A percentile compares a stretch with the other conserved stretches of the same genome.
Conservation (phyloP, 2,888 invertebrate species). For the Cremastinae sp. region DNA sequence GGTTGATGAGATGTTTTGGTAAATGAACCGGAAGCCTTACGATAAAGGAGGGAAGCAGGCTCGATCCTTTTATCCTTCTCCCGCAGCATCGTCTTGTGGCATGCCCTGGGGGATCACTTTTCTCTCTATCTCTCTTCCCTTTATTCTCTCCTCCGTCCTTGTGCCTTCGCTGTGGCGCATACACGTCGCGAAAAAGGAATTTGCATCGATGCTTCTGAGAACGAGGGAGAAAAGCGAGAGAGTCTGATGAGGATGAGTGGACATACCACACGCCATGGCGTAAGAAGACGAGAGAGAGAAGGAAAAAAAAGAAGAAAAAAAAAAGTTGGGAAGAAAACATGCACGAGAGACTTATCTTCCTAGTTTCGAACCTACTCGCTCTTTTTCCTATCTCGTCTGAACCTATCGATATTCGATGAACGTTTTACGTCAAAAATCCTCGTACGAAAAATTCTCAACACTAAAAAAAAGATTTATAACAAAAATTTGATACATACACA, state of each 20-base stretch:
- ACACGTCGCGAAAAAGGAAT: slow-evolving; percentile 34
- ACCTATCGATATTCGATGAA: too few relatives aligned
- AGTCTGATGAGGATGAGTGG: slow-evolving; percentile 51
- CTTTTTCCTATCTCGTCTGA: too few relatives aligned
- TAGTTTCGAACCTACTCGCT: too few relatives aligned
- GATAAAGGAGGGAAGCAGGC: slow-evolving; percentile 56
- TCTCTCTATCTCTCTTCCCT: slow-evolving; percentile 36
- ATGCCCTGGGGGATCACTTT: slow-evolving; percentile 28
- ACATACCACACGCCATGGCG: slow-evolving; percentile 27
- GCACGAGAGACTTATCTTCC: slow-evolving; percentile 25
- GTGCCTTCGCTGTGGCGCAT: slow-evolving; percentile 42
- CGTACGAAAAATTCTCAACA: too few relatives aligned
- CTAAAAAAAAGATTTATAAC: too few relatives aligned
- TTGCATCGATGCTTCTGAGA: slow-evolving; percentile 45
- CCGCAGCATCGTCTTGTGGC: slow-evolving; percentile 59
- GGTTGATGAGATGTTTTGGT: slow-evolving; percentile 56
- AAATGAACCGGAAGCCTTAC: slow-evolving; percentile 58
- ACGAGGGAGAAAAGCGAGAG: slow-evolving; percentile 22
- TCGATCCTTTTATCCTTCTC: slow-evolving; percentile 56
- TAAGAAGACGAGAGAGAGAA: slow-evolving; percentile 1
- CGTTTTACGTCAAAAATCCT: too few relatives aligned
- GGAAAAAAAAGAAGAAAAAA: background rate
- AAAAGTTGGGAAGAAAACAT: background rate
- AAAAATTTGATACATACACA: too few relatives aligned
- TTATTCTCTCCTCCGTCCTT: slow-evolving; percentile 25